These are phyloP conservation scores for Philaethria dido DNA, from an alignment of 2,888 invertebrate species.

Conservation along the genomic window DNA sequence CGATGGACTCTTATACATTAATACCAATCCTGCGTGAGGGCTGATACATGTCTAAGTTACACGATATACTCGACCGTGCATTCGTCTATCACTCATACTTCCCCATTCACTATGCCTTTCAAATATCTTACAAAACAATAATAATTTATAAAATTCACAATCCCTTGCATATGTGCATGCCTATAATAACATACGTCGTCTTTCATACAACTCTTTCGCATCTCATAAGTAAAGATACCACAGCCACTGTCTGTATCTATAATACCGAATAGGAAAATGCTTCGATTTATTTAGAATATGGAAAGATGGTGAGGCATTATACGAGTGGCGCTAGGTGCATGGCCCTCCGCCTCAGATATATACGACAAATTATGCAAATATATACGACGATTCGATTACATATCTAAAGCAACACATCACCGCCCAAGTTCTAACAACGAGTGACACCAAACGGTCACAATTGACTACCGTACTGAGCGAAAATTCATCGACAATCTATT, in stretches of 20 bases:
- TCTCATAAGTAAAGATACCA: slow-evolving; percentile 83
- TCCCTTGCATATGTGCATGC: slow-evolving; percentile 83
- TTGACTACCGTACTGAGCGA: slow-evolving; percentile 19
- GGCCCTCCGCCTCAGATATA: not conserved
- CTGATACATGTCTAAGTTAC: slow-evolving; percentile 74
- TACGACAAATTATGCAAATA: slow-evolving; percentile 7
- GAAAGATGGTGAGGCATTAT: slow-evolving; percentile 77
- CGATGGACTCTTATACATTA: slow-evolving; percentile 75
- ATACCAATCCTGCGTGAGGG: slow-evolving; percentile 70
- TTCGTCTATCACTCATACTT: slow-evolving; percentile 57
- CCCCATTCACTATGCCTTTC: slow-evolving; percentile 63
- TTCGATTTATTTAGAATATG: slow-evolving; percentile 71
- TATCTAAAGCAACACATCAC: slow-evolving; percentile 29
- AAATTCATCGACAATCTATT: slow-evolving; percentile 22
- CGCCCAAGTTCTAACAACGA: slow-evolving; percentile 31
- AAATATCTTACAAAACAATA: slow-evolving; percentile 74
- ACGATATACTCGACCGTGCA: slow-evolving; percentile 67
- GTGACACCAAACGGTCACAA: slow-evolving; percentile 17
- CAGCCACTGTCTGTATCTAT: slow-evolving; percentile 84
- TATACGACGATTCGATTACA: slow-evolving; percentile 16
- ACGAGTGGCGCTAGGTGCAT: slow-evolving; percentile 73
- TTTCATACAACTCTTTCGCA: slow-evolving; percentile 67
- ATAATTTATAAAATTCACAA: slow-evolving; percentile 82
- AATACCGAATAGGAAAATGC: slow-evolving; percentile 84
- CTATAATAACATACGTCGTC: slow-evolving; percentile 79